phyloP scores from a whole-genome alignment of 2,888 invertebrate species.

The Stomorhina lunata region DNA sequence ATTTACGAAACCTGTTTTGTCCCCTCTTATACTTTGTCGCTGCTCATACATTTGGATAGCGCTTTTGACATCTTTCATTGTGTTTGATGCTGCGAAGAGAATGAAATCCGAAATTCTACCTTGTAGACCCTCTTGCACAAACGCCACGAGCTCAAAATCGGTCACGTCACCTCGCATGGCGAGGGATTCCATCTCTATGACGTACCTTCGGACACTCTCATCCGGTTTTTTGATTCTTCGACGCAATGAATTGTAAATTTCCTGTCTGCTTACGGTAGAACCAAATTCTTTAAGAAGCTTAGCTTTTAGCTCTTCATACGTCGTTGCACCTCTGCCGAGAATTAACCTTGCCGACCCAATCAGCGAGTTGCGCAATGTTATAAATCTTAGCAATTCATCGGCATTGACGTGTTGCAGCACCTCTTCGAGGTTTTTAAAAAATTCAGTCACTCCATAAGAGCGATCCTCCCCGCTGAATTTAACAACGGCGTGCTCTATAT shows the following conservation, averaged over 20 bases:
- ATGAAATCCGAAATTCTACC: slow-evolving; percentile 42
- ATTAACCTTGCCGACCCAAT: slow-evolving; percentile 40
- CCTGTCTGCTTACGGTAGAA: slow-evolving; percentile 41
- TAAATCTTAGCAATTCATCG: slow-evolving; percentile 50
- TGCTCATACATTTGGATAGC: slow-evolving; percentile 28
- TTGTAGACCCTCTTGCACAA: slow-evolving; percentile 56
- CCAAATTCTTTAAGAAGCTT: slow-evolving; percentile 44
- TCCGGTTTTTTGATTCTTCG: slow-evolving; percentile 27
- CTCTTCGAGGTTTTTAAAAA: slow-evolving; percentile 49
- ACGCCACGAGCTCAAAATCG: slow-evolving; percentile 57
- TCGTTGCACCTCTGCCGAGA: slow-evolving; percentile 52
- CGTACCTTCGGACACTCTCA: slow-evolving; percentile 54
- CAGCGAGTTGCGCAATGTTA: slow-evolving; percentile 53
- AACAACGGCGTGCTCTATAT: slow-evolving; percentile 59
- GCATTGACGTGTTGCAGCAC: slow-evolving; percentile 53
- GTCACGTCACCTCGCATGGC: slow-evolving; percentile 43
- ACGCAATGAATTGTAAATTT: slow-evolving; percentile 44
- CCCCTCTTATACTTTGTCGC: slow-evolving; percentile 5
- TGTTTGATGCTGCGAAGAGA: slow-evolving; percentile 26
- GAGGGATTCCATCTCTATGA: slow-evolving; percentile 60
- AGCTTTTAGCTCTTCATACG: slow-evolving; percentile 39
- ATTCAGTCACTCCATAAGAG: slow-evolving; percentile 43
- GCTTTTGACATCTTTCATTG: slow-evolving; percentile 26
- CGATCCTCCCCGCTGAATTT: slow-evolving; percentile 62
- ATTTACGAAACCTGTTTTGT: neutral